Evolutionary conservation across 2,888 invertebrate genomes (phyloP), one percentile per base, ranked within the genome.

Genomic region (Parnassius smintheus): DNA sequence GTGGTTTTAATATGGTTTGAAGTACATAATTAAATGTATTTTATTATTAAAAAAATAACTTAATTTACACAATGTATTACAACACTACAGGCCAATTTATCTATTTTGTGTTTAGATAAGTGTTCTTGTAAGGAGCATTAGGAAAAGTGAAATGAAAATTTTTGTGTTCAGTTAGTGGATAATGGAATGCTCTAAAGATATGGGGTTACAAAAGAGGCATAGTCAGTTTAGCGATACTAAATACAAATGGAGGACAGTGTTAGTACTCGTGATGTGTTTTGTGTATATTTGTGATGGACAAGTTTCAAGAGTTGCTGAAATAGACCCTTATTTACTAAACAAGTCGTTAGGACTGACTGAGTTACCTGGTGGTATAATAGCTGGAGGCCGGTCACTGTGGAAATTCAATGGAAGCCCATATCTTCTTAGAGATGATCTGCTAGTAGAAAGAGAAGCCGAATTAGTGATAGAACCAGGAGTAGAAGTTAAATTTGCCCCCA

Each of bases 401-500:
- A 88, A 83, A 68, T 77, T 93, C 66, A 91, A 91, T 61, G 93
- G 91, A 72, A 96, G 96, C 76, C 97, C 97, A 35, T 97, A 96
- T 79, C 87, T 95, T 74, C 91, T 96, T 35, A 92, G 95, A 67
- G 96, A 96, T 78, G 97, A 98, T 86, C 91, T 98, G 64, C 92
- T 96, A 73, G 93, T 98, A 59, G 95, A 96, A 73, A 92, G 93
- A 69, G 94, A 95, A 67, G 97, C 95, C 0, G 96, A 96, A 76
- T 90, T 99, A 74, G 93, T 95, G 61, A 94, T 99, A 64, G 97
- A 98, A 81, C 95, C 98, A 12, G 99, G 99, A 41, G 98, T 98
- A 0, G 96, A 95, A 75, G 91, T 99, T 61, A 94, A 95, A 72
- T 98, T 99, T 85, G 96, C 96, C 7, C 97, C 98, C 2, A 97